Evolutionary conservation across 2,888 invertebrate genomes (phyloP).

Genomic region (Polyommatus icarus): DNA sequence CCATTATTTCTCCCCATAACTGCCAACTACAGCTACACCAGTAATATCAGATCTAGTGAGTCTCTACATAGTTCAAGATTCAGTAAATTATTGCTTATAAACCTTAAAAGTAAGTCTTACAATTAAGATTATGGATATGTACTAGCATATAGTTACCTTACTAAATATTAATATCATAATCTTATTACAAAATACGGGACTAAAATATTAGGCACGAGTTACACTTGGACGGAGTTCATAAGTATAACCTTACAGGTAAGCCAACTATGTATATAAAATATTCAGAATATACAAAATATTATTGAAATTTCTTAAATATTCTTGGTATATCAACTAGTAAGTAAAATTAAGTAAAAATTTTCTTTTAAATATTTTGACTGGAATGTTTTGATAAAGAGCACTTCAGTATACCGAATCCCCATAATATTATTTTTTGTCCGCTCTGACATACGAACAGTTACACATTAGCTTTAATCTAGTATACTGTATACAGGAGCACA

Average conservation of each 20-base stretch:
- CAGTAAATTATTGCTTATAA: constrained; percentile 7
- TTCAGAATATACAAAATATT: constrained; percentile 3
- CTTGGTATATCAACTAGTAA: background rate
- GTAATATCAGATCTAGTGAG: background rate
- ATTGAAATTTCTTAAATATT: background rate
- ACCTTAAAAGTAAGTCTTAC: background rate
- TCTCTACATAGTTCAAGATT: background rate
- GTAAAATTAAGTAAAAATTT: background rate
- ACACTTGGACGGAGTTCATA: constrained; percentile 25
- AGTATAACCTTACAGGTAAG: constrained; percentile 21
- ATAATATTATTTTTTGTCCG: background rate
- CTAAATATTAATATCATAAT: background rate
- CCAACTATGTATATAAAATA: background rate
- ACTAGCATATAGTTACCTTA: background rate
- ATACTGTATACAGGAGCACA: background rate
- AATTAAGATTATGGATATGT: background rate
- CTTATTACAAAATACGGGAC: background rate
- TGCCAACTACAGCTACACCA: background rate
- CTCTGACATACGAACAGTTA: background rate
- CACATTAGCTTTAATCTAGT: background rate
- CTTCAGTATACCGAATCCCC: background rate
- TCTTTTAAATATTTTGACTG: background rate
- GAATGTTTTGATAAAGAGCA: background rate
- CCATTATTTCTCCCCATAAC: background rate
- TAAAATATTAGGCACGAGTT: constrained; percentile 25